These are phyloP conservation scores for Nebria ingens DNA, from an alignment of 1,140 invertebrate species.

Conservation along the genomic window DNA sequence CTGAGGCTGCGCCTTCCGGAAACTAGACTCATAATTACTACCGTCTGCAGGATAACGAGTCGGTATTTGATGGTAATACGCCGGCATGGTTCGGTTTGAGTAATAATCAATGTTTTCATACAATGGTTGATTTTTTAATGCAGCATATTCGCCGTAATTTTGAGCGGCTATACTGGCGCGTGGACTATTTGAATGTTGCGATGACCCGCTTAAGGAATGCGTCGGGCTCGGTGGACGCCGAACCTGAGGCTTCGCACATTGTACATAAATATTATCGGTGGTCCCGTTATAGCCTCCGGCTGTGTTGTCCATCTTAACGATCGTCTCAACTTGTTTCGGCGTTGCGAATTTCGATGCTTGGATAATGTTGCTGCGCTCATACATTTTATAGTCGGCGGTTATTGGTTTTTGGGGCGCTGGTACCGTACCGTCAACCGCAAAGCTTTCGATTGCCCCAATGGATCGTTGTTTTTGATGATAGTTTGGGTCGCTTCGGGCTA, in stretches of 20 bases:
- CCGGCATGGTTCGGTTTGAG: slow-evolving; percentile 40
- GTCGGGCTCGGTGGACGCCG: slow-evolving; percentile 41
- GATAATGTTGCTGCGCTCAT: slow-evolving; percentile 53
- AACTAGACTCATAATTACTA: slow-evolving; percentile 11
- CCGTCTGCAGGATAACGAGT: slow-evolving; percentile 18
- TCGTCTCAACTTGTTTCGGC: slow-evolving; percentile 55
- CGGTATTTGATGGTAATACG: slow-evolving; percentile 49
- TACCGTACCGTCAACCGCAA: slow-evolving; percentile 33
- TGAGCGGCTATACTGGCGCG: slow-evolving; percentile 39
- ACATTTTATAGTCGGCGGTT: slow-evolving; percentile 46
- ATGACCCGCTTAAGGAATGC: slow-evolving; percentile 44
- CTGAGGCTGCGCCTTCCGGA: slow-evolving; percentile 38
- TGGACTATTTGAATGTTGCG: slow-evolving; percentile 51
- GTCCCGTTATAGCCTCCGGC: slow-evolving; percentile 15
- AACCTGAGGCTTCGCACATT: slow-evolving; percentile 36
- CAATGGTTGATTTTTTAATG: slow-evolving; percentile 45
- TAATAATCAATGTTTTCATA: slow-evolving; percentile 78
- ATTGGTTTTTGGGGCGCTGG: slow-evolving; percentile 15
- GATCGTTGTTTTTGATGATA: slow-evolving; percentile 29
- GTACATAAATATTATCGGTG: slow-evolving; percentile 32
- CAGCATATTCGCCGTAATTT: slow-evolving; percentile 25
- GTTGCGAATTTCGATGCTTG: slow-evolving; percentile 66
- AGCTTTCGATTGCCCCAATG: slow-evolving; percentile 43
- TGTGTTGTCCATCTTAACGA: slow-evolving; percentile 28
- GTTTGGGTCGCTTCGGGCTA: slow-evolving; percentile 19